phyloP scores from a whole-genome alignment of 2,113 vertebrate genomes.

The Amazona vittata region DNA sequence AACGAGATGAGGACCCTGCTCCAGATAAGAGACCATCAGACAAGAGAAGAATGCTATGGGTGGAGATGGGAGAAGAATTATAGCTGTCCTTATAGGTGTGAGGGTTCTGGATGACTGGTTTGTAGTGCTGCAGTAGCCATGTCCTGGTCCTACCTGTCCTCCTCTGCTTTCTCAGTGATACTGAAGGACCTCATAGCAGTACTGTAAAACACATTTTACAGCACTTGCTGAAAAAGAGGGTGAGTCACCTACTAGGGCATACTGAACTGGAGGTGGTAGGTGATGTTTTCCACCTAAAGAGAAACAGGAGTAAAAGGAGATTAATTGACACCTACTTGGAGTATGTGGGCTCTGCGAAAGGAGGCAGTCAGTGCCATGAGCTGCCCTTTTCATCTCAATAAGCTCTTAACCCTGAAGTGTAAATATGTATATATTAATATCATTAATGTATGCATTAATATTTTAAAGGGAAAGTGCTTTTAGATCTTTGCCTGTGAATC shows the following conservation, averaged over 20 bases:
- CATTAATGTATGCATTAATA: not conserved
- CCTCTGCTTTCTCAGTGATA: not conserved
- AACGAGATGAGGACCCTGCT: not conserved
- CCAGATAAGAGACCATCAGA: not conserved
- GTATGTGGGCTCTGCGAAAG: not conserved
- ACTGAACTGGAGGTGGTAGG: not conserved
- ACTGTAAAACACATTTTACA: not conserved
- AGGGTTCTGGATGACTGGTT: fast-evolving
- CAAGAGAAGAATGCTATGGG: fast-evolving
- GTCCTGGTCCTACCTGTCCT: not conserved
- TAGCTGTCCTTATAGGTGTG: fast-evolving
- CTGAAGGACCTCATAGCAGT: not conserved
- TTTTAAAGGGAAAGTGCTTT: not conserved
- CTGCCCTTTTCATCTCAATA: not conserved
- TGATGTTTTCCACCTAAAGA: not conserved
- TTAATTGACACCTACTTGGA: not conserved
- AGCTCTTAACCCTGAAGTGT: not conserved
- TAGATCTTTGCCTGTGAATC: not conserved
- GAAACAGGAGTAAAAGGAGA: not conserved
- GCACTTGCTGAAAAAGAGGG: not conserved
- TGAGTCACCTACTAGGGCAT: not conserved
- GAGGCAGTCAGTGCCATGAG: not conserved
- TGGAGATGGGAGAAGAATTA: fast-evolving
- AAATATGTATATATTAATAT: not conserved
- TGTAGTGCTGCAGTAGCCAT: not conserved